These are phyloP conservation scores for Pachyrhynchus sulphureomaculatus DNA, from an alignment of 1,140 invertebrate species.

Conservation along the genomic window DNA sequence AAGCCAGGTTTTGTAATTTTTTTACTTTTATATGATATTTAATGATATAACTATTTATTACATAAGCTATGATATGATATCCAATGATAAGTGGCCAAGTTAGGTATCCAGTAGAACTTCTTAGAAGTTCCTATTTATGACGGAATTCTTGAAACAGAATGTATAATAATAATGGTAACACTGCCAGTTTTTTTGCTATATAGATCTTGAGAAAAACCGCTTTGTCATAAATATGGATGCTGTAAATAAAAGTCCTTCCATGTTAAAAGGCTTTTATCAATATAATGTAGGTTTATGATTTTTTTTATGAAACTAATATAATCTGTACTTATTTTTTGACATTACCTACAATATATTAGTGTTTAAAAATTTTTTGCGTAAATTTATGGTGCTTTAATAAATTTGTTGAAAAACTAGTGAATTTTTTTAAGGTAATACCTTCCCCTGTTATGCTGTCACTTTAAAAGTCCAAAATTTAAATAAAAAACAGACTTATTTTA, in stretches of 20 bases:
- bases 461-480: too few relatives aligned
- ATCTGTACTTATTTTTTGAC: constrained; percentile 31
- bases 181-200: too few relatives aligned
- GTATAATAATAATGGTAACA: neutral
- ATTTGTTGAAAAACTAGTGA: constrained; percentile 25
- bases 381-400: constrained; percentile 46
- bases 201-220: constrained; percentile 9
- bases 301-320: constrained; percentile 15
- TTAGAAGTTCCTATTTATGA: constrained; percentile 21
- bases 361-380: constrained; percentile 41
- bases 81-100: constrained; percentile 7
- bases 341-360: constrained; percentile 20
- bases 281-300: constrained; percentile 4
- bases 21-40: constrained; percentile 46
- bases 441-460: too few relatives aligned
- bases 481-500: too few relatives aligned
- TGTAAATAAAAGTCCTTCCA: constrained; percentile 5
- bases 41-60: constrained; percentile 41
- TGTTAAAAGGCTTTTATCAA: neutral
- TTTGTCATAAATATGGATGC: constrained; percentile 24
- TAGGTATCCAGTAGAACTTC: constrained; percentile 2
- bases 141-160: neutral
- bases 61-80: constrained; percentile 29
- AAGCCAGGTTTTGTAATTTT: constrained; percentile 44
- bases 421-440: too few relatives aligned